A percentile compares a stretch with the other conserved stretches of the same genome.
phyloP scores from a whole-genome alignment of 2,797 vertebrate genomes.

The Rhodeus uyekii region DNA sequence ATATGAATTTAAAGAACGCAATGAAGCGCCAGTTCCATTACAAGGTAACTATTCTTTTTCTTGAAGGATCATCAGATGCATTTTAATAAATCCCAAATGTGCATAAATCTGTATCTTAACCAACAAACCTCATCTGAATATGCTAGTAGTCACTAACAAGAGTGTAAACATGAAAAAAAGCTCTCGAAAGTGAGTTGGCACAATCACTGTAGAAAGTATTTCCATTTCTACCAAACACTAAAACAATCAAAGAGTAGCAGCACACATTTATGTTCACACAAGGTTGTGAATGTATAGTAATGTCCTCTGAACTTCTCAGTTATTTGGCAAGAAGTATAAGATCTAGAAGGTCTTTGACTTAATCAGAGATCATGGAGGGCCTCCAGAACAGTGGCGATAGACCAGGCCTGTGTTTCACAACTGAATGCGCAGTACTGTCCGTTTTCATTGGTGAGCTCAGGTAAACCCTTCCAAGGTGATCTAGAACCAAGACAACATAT shows the following conservation, averaged over 20 bases:
- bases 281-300: slow-evolving; percentile 1
- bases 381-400: slow-evolving; percentile 86
- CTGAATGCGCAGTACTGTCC: slow-evolving; percentile 92
- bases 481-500: slow-evolving; percentile 64
- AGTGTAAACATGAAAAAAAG: neutral
- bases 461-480: slow-evolving; percentile 95
- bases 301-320: neutral
- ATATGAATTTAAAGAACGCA: neutral
- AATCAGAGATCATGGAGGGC: slow-evolving; percentile 85
- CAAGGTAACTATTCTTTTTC: neutral
- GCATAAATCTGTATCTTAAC: neutral
- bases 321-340: neutral
- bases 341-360: slow-evolving; percentile 18
- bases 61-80: neutral
- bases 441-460: slow-evolving; percentile 94
- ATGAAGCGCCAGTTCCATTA: neutral
- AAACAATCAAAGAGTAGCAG: neutral
- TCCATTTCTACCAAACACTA: neutral
- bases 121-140: neutral
- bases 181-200: neutral
- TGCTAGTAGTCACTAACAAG: neutral
- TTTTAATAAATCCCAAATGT: neutral
- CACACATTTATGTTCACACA: neutral
- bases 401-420: slow-evolving; percentile 97
- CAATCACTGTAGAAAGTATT: neutral